A percentile compares a stretch with the other conserved stretches of the same genome.
Evolutionary conservation across 1,140 invertebrate species (phyloP).

Genomic region (Drosophila virilis): DNA sequence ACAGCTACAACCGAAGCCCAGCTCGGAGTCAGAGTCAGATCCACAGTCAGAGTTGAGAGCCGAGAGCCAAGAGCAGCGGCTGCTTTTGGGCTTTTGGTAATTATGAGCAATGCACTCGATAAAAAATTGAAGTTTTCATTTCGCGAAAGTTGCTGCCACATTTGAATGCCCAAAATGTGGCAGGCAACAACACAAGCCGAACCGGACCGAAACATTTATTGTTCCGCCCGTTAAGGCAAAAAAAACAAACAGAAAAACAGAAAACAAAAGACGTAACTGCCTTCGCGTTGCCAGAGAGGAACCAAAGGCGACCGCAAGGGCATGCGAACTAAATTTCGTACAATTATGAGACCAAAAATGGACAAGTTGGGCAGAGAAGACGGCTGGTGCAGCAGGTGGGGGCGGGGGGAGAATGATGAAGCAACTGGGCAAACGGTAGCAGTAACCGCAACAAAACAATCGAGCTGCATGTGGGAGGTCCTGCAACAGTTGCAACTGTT

Average conservation of each 20-base stretch:
- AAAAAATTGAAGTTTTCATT: conserved; percentile 82
- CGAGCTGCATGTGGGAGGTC: conserved; percentile 79
- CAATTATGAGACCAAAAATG: conserved; percentile 78
- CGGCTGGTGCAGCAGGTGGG: background rate
- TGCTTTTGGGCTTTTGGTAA: conserved; percentile 63
- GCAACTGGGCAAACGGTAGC: conserved; percentile 72
- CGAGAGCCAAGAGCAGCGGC: conserved; percentile 5
- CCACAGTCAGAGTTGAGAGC: background rate
- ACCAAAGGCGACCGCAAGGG: conserved; percentile 71
- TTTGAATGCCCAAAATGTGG: conserved; percentile 51
- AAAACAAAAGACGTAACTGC: conserved; percentile 42
- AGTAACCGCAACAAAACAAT: conserved; percentile 80
- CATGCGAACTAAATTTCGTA: conserved; percentile 83
- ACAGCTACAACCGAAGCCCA: conserved; percentile 15
- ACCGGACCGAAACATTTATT: conserved; percentile 69
- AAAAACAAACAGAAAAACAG: conserved; percentile 3
- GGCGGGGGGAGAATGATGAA: background rate
- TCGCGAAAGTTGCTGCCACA: conserved; percentile 74
- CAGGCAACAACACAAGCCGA: conserved; percentile 35
- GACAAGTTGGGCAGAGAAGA: conserved; percentile 4
- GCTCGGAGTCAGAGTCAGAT: background rate
- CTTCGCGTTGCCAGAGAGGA: conserved; percentile 4
- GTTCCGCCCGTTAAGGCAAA: conserved; percentile 79
- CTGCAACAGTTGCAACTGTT: conserved; percentile 48
- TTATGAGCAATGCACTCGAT: conserved; percentile 82